These are phyloP conservation scores for Poecilia velifera DNA, from an alignment of 2,797 vertebrate genomes.

Conservation along the genomic window DNA sequence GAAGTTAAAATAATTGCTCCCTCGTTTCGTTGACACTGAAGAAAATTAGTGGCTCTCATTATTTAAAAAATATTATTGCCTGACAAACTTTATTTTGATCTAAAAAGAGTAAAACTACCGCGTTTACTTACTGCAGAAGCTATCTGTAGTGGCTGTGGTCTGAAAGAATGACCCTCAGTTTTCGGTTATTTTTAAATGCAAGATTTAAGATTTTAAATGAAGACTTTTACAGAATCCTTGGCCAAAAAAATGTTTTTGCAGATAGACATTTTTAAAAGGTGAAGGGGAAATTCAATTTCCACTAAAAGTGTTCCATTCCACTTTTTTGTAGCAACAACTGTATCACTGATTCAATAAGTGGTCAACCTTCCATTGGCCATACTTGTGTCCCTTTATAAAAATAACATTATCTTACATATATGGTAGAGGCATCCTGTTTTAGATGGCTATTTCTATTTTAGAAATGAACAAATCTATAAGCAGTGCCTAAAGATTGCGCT, in stretches of 20 bases:
- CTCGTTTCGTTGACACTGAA: not conserved
- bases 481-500: slow-evolving; percentile 25
- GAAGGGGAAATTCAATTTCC: not conserved
- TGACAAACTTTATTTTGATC: not conserved
- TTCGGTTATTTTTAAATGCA: not conserved
- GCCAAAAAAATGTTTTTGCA: not conserved
- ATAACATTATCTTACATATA: not conserved
- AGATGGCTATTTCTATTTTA: not conserved
- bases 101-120: not conserved
- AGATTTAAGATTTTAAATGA: not conserved
- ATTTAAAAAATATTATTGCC: not conserved
- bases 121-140: not conserved
- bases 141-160: not conserved
- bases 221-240: not conserved
- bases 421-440: not conserved
- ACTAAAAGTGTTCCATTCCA: not conserved
- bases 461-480: slow-evolving; percentile 30
- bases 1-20: not conserved
- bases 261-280: not conserved
- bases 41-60: not conserved
- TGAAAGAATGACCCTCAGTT: not conserved
- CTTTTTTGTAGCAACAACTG: not conserved
- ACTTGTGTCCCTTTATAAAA: not conserved
- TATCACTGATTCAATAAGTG: not conserved
- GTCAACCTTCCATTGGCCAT: not conserved